phyloP scores from a whole-genome alignment of 2,113 vertebrate genomes.

The Thunnus maccoyii region DNA sequence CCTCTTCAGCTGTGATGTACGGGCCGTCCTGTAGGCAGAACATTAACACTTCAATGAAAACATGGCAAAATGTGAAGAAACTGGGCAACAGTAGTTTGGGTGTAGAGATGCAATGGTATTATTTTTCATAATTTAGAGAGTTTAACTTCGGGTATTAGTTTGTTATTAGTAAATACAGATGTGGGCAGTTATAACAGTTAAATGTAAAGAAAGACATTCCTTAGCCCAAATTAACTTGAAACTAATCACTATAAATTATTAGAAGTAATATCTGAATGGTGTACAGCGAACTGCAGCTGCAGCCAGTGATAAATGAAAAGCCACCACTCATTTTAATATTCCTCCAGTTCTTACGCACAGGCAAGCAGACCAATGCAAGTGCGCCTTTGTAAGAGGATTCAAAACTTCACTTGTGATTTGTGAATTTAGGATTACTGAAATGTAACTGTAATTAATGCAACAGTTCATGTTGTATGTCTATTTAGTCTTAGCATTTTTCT shows the following conservation, averaged over 20 bases:
- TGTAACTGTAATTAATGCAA: not conserved
- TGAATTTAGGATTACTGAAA: not conserved
- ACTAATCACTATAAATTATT: not conserved
- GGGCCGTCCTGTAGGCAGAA: constrained; percentile 91
- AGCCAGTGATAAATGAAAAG: constrained; percentile 36
- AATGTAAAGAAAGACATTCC: no score
- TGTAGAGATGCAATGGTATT: not conserved
- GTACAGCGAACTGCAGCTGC: constrained; percentile 54
- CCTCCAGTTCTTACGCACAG: constrained; percentile 75
- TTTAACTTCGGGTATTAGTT: not conserved
- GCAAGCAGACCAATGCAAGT: constrained; percentile 74
- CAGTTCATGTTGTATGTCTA: no score
- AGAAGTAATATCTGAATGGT: constrained; percentile 50
- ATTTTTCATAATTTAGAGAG: not conserved
- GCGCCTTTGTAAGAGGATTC: constrained; percentile 70
- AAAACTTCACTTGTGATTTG: not conserved
- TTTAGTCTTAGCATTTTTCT: no score
- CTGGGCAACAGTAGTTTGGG: not conserved
- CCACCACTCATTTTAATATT: constrained; percentile 68
- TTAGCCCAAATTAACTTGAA: not conserved
- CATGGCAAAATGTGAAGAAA: not conserved
- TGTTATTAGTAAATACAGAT: not conserved
- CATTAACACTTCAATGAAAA: constrained; percentile 9
- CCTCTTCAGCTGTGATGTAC: constrained; percentile 99
- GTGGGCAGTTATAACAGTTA: not conserved